Conservation (phyloP, 2,797 vertebrate genomes). For the Typhlichthys eigenmanni region DNA sequence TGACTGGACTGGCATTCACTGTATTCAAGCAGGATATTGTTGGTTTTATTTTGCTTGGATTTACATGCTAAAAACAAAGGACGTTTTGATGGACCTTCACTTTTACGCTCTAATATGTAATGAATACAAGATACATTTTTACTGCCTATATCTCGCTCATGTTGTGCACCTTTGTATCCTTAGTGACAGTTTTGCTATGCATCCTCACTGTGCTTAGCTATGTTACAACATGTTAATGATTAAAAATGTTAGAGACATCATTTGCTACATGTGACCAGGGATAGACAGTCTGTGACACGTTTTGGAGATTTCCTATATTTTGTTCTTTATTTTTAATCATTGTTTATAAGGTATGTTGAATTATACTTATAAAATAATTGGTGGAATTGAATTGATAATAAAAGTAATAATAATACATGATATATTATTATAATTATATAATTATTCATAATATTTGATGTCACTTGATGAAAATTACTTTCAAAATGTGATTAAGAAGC, state of each 20-base stretch:
- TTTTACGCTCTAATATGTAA: neutral
- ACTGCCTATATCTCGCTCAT: neutral
- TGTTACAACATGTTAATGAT: slow-evolving; percentile 4
- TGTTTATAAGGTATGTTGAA: neutral
- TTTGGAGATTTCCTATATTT: too few relatives aligned
- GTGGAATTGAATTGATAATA: neutral
- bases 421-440: too few relatives aligned
- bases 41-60: neutral
- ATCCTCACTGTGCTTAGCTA: slow-evolving; percentile 11
- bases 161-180: neutral
- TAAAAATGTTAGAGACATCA: slow-evolving; percentile 4
- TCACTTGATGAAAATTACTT: neutral
- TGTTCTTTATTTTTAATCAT: neutral
- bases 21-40: neutral
- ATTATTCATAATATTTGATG: too few relatives aligned
- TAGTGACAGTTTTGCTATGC: slow-evolving; percentile 12
- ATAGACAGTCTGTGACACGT: slow-evolving; percentile 5
- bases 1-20: neutral
- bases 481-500: slow-evolving; percentile 1
- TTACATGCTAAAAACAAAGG: neutral
- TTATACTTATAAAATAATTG: slow-evolving; percentile 7
- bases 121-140: neutral
- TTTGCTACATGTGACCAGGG: slow-evolving; percentile 14
- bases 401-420: too few relatives aligned
- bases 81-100: neutral